Percentiles rank a stretch among this genome's conserved stretches.
These are phyloP conservation scores for Drosophila sp. DNA, from an alignment of 1,140 invertebrate species.

Conservation along the genomic window DNA sequence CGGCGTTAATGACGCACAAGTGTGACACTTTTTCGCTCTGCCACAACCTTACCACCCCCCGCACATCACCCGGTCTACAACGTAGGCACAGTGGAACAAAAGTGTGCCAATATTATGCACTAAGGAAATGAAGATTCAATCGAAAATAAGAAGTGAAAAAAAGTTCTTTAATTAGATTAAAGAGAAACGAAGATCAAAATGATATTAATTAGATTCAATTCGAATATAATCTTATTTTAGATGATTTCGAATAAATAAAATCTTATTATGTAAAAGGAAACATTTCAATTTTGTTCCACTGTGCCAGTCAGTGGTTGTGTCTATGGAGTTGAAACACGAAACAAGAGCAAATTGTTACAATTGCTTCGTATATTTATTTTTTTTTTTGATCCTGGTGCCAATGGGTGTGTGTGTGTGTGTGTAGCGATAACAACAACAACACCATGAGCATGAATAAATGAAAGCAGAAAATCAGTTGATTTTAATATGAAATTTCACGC, in stretches of 20 bases:
- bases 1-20: constrained; percentile 80
- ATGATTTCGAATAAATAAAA: too few species aligned
- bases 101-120: not conserved
- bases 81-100: not conserved
- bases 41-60: not conserved
- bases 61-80: not conserved
- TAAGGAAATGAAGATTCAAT: too few species aligned
- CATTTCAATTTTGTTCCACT: not conserved
- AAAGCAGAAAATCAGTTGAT: constrained; percentile 81
- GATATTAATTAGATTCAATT: not conserved
- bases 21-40: constrained; percentile 67
- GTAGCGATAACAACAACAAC: constrained; percentile 51
- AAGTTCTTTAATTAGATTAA: too few species aligned
- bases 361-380: constrained; percentile 39
- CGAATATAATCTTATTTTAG: too few species aligned
- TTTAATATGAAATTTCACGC: constrained; percentile 82
- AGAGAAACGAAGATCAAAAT: too few species aligned
- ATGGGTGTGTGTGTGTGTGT: constrained; percentile 32
- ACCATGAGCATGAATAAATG: constrained; percentile 74
- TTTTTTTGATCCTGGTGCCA: constrained; percentile 12
- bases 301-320: constrained; percentile 11
- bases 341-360: constrained; percentile 64
- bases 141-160: too few species aligned
- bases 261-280: too few species aligned
- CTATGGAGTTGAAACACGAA: constrained; percentile 51